Evolutionary conservation across 2,113 vertebrate species (phyloP).

Genomic region (Hippopotamus amphibius): DNA sequence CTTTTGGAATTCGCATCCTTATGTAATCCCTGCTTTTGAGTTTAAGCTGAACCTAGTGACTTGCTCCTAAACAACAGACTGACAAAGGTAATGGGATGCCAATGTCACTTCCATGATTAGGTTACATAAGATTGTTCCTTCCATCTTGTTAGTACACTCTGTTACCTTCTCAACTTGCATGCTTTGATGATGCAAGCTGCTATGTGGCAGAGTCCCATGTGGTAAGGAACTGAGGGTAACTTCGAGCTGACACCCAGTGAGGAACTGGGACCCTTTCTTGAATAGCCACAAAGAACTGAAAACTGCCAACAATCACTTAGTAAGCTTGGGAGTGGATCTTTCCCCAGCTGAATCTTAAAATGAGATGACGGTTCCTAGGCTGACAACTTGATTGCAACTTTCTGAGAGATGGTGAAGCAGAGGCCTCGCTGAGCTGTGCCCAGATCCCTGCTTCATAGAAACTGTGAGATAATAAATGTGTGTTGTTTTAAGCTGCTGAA

Average conservation of each 20-base stretch:
- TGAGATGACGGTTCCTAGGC: neutral
- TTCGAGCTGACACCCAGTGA: neutral
- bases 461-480: constrained; percentile 6
- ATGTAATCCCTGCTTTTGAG: neutral
- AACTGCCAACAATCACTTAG: neutral
- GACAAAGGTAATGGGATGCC: neutral
- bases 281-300: neutral
- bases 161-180: neutral
- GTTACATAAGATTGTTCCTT: neutral
- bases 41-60: neutral
- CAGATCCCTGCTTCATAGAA: neutral
- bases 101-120: neutral
- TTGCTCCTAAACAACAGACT: neutral
- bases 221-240: neutral
- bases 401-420: neutral
- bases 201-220: neutral
- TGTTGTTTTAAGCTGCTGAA: constrained; percentile 4
- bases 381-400: neutral
- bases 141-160: neutral
- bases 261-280: neutral
- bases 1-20: neutral
- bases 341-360: neutral
- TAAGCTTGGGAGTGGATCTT: neutral
- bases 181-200: constrained; percentile 26
- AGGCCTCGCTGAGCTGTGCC: neutral